Conservation (phyloP, 2,797 vertebrate species). For the Halcyon badia region DNA sequence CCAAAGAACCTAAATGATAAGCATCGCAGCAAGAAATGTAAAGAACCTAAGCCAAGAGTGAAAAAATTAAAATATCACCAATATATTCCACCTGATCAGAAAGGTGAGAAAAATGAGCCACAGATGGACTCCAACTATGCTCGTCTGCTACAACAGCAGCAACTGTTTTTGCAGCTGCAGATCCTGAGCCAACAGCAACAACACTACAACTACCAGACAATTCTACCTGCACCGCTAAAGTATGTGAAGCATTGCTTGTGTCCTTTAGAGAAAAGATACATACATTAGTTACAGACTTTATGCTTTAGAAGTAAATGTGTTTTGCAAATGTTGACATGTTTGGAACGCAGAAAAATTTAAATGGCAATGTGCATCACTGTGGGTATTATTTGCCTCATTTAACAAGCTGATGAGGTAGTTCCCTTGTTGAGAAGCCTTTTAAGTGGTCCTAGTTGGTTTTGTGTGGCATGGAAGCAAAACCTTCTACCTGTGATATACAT, state of each 20-base stretch:
- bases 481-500: neutral
- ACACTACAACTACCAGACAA: slow-evolving; percentile 92
- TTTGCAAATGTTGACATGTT: neutral
- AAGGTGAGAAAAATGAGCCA: slow-evolving; percentile 89
- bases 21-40: slow-evolving; percentile 93
- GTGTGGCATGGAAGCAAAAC: neutral
- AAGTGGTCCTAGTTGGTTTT: neutral
- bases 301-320: neutral
- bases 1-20: slow-evolving; percentile 89
- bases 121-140: slow-evolving; percentile 95
- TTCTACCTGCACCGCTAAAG: slow-evolving; percentile 90
- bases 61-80: slow-evolving; percentile 98
- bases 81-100: slow-evolving; percentile 98
- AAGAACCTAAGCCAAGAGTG: slow-evolving; percentile 93
- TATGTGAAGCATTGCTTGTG: slow-evolving; percentile 76
- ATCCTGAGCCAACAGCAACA: slow-evolving; percentile 95
- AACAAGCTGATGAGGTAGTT: neutral
- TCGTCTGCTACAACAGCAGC: slow-evolving; percentile 93
- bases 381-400: neutral
- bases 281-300: neutral
- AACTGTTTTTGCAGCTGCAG: slow-evolving; percentile 98
- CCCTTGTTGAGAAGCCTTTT: neutral
- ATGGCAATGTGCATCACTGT: neutral
- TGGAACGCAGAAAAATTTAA: neutral
- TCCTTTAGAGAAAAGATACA: neutral